Percentiles rank a stretch among this genome's conserved stretches.
phyloP scores from a whole-genome alignment of 2,888 invertebrate genomes.

The Limnephilus lunatus region DNA sequence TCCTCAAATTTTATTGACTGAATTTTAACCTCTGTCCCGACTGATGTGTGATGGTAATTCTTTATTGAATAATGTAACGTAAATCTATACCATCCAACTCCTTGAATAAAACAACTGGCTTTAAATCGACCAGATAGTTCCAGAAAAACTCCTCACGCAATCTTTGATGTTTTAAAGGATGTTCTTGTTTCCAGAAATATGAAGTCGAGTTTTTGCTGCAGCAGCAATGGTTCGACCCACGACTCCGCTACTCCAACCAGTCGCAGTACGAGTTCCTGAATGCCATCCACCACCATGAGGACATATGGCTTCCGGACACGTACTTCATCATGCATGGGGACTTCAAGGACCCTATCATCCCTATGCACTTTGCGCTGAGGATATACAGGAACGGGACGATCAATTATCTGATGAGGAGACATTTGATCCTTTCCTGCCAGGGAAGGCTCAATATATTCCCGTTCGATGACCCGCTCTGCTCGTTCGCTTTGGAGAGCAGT shows the following conservation, averaged over 20 bases:
- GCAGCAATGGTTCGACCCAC: slow-evolving; percentile 95
- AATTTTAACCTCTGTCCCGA: neutral
- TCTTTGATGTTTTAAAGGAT: neutral
- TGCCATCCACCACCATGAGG: slow-evolving; percentile 94
- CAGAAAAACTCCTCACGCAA: neutral
- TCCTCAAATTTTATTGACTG: no score
- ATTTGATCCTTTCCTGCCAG: slow-evolving; percentile 94
- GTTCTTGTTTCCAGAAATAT: slow-evolving; percentile 85
- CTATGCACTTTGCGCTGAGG: slow-evolving; percentile 94
- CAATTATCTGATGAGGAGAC: slow-evolving; percentile 94
- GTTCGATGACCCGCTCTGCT: slow-evolving; percentile 96
- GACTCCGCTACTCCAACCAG: slow-evolving; percentile 91
- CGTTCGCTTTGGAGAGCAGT: slow-evolving; percentile 98
- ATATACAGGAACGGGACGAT: slow-evolving; percentile 96
- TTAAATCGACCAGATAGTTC: neutral
- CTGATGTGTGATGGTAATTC: neutral
- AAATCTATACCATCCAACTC: no score
- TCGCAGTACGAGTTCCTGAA: slow-evolving; percentile 92
- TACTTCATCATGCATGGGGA: slow-evolving; percentile 98
- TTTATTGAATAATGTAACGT: neutral
- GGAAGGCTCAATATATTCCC: slow-evolving; percentile 96
- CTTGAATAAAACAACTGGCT: neutral
- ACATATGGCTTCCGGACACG: slow-evolving; percentile 95
- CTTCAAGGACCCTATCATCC: slow-evolving; percentile 95
- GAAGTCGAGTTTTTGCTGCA: slow-evolving; percentile 96